These are phyloP conservation scores for Chaetodon auriga DNA, from an alignment of 2,113 vertebrate species.

Conservation along the genomic window DNA sequence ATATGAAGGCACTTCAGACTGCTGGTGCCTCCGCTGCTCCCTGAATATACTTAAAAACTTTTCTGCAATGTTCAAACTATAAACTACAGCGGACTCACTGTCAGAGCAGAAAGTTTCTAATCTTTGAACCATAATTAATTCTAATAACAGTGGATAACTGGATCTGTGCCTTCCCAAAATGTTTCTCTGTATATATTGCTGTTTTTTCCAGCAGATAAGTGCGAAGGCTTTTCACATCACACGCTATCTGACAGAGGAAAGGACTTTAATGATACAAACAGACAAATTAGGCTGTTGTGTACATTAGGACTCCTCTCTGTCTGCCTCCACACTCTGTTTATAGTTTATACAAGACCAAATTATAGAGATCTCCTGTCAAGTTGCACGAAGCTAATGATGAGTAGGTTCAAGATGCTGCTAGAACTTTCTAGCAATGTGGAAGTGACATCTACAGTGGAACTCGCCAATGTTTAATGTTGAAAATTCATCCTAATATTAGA, in stretches of 20 bases:
- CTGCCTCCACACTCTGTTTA: slow-evolving; percentile 56
- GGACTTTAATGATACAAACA: slow-evolving; percentile 71
- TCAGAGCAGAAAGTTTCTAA: slow-evolving; percentile 53
- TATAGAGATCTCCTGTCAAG: slow-evolving; percentile 31
- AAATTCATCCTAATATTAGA: slow-evolving; percentile 79
- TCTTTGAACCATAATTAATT: slow-evolving; percentile 67
- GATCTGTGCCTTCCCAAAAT: slow-evolving; percentile 56
- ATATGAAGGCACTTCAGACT: neutral
- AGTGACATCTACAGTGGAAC: slow-evolving; percentile 53
- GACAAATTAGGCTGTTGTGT: slow-evolving; percentile 62
- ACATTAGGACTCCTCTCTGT: slow-evolving; percentile 36
- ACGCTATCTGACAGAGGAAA: slow-evolving; percentile 60
- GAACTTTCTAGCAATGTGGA: slow-evolving; percentile 30
- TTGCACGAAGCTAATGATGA: slow-evolving; percentile 50
- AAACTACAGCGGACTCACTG: slow-evolving; percentile 34
- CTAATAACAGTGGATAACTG: slow-evolving; percentile 57
- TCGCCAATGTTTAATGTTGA: slow-evolving; percentile 69
- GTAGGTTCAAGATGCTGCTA: neutral
- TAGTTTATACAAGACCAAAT: slow-evolving; percentile 60
- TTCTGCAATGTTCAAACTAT: slow-evolving; percentile 27
- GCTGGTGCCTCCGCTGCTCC: neutral
- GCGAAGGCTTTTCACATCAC: slow-evolving; percentile 36
- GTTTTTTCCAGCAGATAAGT: slow-evolving; percentile 43
- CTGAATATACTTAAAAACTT: slow-evolving; percentile 16
- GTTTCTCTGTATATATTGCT: slow-evolving; percentile 33